Conservation (phyloP, 2,888 invertebrate species). For the Tenthredo amoena region DNA sequence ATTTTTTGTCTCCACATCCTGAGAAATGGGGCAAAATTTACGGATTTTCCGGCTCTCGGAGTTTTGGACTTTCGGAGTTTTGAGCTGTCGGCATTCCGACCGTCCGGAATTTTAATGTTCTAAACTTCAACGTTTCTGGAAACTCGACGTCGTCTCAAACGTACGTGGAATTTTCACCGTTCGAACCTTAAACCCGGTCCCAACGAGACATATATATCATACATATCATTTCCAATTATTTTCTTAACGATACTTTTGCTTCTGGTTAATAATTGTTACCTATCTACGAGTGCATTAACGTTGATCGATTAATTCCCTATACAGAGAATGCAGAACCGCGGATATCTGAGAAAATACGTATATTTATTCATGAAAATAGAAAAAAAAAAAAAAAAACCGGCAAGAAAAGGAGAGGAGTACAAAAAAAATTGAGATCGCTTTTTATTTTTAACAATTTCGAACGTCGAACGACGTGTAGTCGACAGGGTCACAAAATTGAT, state of each 20-base stretch:
- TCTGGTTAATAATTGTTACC: too few species aligned
- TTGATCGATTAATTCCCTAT: background rate
- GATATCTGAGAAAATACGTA: background rate
- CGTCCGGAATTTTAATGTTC: too few species aligned
- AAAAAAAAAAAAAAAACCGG: background rate
- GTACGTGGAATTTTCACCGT: too few species aligned
- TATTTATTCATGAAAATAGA: background rate
- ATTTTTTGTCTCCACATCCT: too few species aligned
- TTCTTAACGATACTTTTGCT: background rate
- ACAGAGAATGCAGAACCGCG: background rate
- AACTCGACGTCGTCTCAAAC: too few species aligned
- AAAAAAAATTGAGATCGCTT: background rate
- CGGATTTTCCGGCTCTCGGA: too few species aligned
- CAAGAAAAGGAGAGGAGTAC: background rate
- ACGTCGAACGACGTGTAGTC: slow-evolving; percentile 18
- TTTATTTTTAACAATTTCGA: slow-evolving; percentile 31
- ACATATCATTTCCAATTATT: background rate
- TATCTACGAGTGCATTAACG: background rate
- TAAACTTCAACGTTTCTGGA: too few species aligned
- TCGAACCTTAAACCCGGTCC: too few species aligned
- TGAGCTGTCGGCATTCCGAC: too few species aligned
- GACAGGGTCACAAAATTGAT: slow-evolving; percentile 41
- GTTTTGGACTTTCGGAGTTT: too few species aligned
- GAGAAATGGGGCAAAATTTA: too few species aligned
- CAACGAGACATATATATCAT: too few species aligned